Conservation (phyloP, 2,797 vertebrate species). For the Telmatherina bonti region DNA sequence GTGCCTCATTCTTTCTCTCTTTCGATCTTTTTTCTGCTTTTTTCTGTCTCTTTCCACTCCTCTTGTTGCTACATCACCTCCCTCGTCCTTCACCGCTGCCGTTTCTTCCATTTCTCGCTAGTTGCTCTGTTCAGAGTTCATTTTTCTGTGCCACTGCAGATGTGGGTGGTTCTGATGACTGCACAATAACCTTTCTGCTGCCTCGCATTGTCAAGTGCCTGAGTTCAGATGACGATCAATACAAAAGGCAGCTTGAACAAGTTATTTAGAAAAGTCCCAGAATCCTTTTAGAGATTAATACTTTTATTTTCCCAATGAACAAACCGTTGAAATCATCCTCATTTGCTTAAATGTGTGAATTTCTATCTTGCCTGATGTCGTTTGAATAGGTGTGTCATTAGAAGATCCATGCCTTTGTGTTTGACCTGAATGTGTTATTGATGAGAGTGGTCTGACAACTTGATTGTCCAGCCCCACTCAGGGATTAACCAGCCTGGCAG, state of each 20-base stretch:
- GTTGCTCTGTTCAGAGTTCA: constrained; percentile 54
- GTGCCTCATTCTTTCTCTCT: constrained; percentile 28
- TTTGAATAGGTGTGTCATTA: constrained; percentile 20
- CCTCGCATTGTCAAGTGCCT: constrained; percentile 66
- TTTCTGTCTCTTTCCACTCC: constrained; percentile 33
- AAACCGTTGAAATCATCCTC: constrained; percentile 4
- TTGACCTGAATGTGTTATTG: constrained; percentile 77
- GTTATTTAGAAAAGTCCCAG: constrained; percentile 50
- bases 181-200: constrained; percentile 74
- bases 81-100: constrained; percentile 29
- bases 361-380: constrained; percentile 9
- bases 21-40: constrained; percentile 30
- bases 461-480: constrained; percentile 70
- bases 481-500: constrained; percentile 76
- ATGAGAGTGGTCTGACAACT: constrained; percentile 68
- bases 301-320: constrained; percentile 7
- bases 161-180: constrained; percentile 80
- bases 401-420: constrained; percentile 49
- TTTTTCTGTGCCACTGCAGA: constrained; percentile 73
- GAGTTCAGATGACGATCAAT: constrained; percentile 70
- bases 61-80: constrained; percentile 46
- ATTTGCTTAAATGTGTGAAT: constrained; percentile 4
- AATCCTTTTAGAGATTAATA: constrained; percentile 44
- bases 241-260: constrained; percentile 59
- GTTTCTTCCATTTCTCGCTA: constrained; percentile 33